Evolutionary conservation across 2,113 vertebrate genomes (phyloP).

Genomic region (Oreochromis aureus): DNA sequence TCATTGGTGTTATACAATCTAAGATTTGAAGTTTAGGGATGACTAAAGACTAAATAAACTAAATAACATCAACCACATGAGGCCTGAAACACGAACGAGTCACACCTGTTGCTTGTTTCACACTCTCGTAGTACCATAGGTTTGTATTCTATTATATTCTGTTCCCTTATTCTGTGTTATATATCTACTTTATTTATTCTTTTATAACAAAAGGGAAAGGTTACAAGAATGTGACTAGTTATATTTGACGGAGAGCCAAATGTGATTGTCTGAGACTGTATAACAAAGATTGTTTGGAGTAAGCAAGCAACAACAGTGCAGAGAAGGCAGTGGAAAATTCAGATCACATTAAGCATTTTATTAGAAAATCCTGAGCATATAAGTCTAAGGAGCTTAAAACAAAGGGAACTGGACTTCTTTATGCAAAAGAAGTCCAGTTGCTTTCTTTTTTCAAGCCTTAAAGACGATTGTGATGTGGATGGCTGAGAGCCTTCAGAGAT

Average conservation of each 20-base stretch:
- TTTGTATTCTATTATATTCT: background rate
- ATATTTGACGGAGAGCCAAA: background rate
- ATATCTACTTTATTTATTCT: background rate
- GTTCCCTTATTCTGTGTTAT: no score
- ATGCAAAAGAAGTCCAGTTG: background rate
- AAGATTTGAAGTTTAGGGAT: background rate
- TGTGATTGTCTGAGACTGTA: background rate
- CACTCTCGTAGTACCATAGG: background rate
- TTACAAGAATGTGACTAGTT: background rate
- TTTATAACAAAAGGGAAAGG: background rate
- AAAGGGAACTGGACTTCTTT: accelerated
- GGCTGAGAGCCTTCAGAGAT: no score
- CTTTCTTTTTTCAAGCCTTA: background rate
- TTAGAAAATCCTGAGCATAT: background rate
- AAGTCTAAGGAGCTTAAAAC: background rate
- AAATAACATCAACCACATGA: background rate
- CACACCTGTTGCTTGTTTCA: background rate
- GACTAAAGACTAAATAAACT: background rate
- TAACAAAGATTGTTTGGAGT: background rate
- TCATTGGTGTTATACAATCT: background rate
- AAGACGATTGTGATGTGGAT: background rate
- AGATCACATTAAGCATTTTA: accelerated
- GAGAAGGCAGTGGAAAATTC: background rate
- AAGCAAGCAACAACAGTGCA: background rate
- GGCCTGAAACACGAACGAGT: accelerated